A percentile compares a stretch with the other conserved stretches of the same genome.
phyloP scores from a whole-genome alignment of 2,888 invertebrate genomes.

The Invenusta paracnida region DNA sequence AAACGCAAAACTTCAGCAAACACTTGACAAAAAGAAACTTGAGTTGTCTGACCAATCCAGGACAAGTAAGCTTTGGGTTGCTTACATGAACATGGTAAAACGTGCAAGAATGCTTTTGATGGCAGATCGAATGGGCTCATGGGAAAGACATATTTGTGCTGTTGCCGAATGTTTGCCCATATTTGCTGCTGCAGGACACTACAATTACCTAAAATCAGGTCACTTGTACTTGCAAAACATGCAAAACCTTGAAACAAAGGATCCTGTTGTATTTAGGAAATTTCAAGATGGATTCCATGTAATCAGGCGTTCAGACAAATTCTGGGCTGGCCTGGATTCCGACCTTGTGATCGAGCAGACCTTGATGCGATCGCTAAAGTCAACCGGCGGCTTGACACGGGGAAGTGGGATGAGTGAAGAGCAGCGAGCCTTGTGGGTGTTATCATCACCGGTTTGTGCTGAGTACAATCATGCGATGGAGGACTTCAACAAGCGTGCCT shows the following conservation, averaged over 20 bases:
- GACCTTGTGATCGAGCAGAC: conserved; percentile 46
- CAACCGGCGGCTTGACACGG: conserved; percentile 41
- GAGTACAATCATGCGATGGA: conserved; percentile 46
- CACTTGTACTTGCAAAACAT: conserved; percentile 44
- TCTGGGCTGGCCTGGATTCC: conserved; percentile 45
- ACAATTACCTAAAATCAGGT: conserved; percentile 45
- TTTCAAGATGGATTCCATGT: conserved; percentile 43
- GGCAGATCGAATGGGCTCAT: conserved; percentile 45
- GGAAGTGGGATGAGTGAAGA: conserved; percentile 45
- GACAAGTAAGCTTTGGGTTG: conserved; percentile 44
- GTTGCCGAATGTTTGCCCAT: conserved; percentile 42
- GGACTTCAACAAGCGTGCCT: conserved; percentile 39
- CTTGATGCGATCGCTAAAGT: conserved; percentile 44
- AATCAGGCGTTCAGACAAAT: conserved; percentile 42
- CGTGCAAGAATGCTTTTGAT: conserved; percentile 40
- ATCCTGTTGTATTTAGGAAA: conserved; percentile 39
- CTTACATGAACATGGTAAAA: conserved; percentile 42
- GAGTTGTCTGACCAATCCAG: conserved; percentile 36
- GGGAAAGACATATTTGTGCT: conserved; percentile 38
- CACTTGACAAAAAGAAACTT: conserved; percentile 34
- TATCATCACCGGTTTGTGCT: conserved; percentile 43
- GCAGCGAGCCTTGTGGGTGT: conserved; percentile 44
- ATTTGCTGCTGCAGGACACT: conserved; percentile 44
- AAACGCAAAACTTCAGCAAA: not conserved
- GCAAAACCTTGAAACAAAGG: conserved; percentile 30